Evolutionary conservation across 1,140 invertebrate genomes (phyloP).

Genomic region (Meloidogyne chitwoodi): DNA sequence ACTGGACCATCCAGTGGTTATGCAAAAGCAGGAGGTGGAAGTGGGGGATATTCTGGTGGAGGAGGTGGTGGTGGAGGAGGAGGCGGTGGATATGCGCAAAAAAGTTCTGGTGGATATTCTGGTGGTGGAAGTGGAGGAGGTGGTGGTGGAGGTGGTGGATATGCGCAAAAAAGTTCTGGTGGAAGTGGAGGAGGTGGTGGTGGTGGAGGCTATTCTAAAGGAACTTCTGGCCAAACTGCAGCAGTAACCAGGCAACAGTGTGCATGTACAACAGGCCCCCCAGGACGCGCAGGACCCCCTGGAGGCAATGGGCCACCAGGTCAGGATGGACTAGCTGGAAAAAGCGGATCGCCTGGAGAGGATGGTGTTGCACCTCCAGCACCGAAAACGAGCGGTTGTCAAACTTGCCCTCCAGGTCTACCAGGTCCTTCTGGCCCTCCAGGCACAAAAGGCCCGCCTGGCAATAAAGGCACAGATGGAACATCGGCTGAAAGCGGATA

Average conservation of each 20-base stretch:
- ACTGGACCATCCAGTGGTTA: conserved; percentile 17
- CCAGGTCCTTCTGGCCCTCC: conserved; percentile 22
- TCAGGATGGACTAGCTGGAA: conserved; percentile 25
- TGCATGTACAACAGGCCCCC: conserved; percentile 29
- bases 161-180: not conserved
- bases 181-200: not conserved
- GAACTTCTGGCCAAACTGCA: not conserved
- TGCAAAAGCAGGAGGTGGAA: not conserved
- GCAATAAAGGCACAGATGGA: conserved; percentile 9
- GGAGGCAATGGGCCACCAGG: conserved; percentile 35
- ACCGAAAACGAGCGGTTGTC: conserved; percentile 26
- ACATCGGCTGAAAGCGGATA: not conserved
- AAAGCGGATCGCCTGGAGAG: conserved; percentile 30
- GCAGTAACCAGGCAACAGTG: conserved; percentile 2
- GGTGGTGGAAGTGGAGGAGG: conserved; percentile 32
- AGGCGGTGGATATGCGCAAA: not conserved
- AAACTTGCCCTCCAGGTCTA: conserved; percentile 41
- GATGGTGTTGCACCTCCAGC: conserved; percentile 22
- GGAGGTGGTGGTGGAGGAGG: conserved; percentile 31
- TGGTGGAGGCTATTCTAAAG: not conserved
- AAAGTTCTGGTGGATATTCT: conserved; percentile 9
- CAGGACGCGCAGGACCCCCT: conserved; percentile 39
- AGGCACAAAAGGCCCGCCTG: conserved; percentile 22
- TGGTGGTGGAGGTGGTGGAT: conserved; percentile 4
- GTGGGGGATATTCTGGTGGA: conserved; percentile 18